Percentiles rank a stretch among this genome's conserved stretches.
Conservation (phyloP, 1,140 invertebrate species). For the Monomorium pharaonis region DNA sequence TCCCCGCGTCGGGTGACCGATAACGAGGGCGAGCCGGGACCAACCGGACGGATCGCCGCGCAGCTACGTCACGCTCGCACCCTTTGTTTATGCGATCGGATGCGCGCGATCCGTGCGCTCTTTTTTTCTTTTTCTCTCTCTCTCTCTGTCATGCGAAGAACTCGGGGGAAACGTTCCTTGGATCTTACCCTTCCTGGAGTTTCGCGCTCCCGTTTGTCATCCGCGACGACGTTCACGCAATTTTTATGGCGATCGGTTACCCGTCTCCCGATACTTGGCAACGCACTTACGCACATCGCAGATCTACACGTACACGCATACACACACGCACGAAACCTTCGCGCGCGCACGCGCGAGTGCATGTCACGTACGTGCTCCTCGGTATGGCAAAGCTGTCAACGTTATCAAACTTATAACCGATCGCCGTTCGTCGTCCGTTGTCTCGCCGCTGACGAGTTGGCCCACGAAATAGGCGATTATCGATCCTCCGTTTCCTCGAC, state of each 20-base stretch:
- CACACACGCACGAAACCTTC: no score
- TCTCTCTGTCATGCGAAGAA: background rate
- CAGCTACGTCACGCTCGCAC: background rate
- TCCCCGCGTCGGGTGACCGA: background rate
- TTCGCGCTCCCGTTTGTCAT: background rate
- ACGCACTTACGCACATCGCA: background rate
- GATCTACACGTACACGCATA: background rate
- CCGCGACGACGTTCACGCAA: background rate
- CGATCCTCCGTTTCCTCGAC: background rate
- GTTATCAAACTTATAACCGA: slow-evolving; percentile 39
- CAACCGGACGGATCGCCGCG: background rate
- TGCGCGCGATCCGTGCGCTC: background rate
- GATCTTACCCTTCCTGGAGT: background rate
- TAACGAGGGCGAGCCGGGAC: background rate
- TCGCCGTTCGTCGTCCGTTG: background rate
- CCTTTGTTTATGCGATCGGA: slow-evolving; percentile 42
- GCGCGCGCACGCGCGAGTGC: background rate
- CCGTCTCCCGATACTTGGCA: slow-evolving; percentile 7
- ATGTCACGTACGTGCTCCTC: background rate
- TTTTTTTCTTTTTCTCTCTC: background rate
- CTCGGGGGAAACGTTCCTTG: background rate
- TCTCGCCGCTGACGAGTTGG: background rate
- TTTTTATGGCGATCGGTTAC: background rate
- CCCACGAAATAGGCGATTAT: slow-evolving; percentile 15
- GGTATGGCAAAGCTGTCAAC: slow-evolving; percentile 41